Percentiles rank a stretch among this genome's conserved stretches.
phyloP scores from a whole-genome alignment of 2,888 invertebrate species.

The Liopterus haemorrhoidalis region DNA sequence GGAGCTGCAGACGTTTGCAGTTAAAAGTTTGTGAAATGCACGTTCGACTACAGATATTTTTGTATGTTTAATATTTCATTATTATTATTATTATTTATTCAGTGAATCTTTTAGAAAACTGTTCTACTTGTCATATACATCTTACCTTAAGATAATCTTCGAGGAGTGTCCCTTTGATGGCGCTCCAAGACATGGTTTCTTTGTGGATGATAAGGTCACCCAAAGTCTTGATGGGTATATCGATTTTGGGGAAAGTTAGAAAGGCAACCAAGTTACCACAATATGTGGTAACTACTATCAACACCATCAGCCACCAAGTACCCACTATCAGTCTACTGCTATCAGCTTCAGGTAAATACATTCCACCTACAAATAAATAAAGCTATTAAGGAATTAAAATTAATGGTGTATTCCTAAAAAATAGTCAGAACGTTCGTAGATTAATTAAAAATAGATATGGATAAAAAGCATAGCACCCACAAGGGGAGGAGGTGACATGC shows the following conservation, averaged over 20 bases:
- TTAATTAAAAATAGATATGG: no score
- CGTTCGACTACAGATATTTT: no score
- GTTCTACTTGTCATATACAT: no score
- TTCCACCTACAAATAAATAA: slow-evolving; percentile 59
- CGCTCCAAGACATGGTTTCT: slow-evolving; percentile 66
- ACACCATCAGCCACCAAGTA: slow-evolving; percentile 87
- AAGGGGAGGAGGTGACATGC: no score
- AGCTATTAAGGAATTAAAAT: not conserved
- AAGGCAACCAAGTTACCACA: slow-evolving; percentile 90
- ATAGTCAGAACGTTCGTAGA: no score
- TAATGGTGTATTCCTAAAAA: no score
- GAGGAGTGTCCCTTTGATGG: slow-evolving; percentile 68
- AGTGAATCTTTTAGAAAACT: no score
- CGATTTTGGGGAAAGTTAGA: slow-evolving; percentile 82
- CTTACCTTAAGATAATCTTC: slow-evolving; percentile 57
- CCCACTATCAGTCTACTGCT: slow-evolving; percentile 81
- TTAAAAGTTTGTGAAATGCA: no score
- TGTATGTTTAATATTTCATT: no score
- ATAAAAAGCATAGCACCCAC: no score
- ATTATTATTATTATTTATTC: no score
- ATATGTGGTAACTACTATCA: slow-evolving; percentile 85
- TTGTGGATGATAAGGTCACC: slow-evolving; percentile 56
- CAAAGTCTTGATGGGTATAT: slow-evolving; percentile 63
- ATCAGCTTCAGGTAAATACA: slow-evolving; percentile 77
- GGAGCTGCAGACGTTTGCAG: no score